Evolutionary conservation across 2,797 vertebrate genomes (phyloP).

Genomic region (Cirrhinus mrigala): DNA sequence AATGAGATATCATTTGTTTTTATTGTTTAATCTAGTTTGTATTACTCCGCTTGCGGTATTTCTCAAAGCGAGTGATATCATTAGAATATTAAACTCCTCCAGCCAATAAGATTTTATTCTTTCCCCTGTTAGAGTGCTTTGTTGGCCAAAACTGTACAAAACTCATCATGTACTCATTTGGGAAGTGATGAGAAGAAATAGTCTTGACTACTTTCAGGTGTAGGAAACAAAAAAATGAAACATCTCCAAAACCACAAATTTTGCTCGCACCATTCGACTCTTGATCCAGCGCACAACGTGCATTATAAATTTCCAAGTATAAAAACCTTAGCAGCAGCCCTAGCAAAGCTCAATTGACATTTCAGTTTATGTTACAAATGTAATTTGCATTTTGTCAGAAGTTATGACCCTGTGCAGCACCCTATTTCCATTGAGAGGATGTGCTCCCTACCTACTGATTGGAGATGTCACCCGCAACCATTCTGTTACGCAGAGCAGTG

Average conservation of each 20-base stretch:
- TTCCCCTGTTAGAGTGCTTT: neutral
- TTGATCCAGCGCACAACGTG: neutral
- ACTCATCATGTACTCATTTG: neutral
- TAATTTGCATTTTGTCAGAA: constrained; percentile 87
- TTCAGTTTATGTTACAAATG: constrained; percentile 73
- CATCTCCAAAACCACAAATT: neutral
- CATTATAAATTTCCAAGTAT: constrained; percentile 19
- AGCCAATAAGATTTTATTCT: neutral
- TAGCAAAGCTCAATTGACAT: constrained; percentile 84
- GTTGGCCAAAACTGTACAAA: neutral
- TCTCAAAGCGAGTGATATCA: too few species aligned
- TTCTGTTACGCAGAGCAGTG: constrained; percentile 84
- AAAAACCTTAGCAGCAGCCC: constrained; percentile 11
- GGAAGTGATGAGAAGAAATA: too few species aligned
- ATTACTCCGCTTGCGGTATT: too few species aligned
- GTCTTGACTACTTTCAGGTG: neutral
- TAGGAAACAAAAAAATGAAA: neutral
- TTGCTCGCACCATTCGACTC: neutral
- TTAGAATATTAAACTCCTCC: too few species aligned
- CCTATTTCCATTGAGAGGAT: constrained; percentile 85
- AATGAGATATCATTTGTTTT: too few species aligned
- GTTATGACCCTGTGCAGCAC: constrained; percentile 90
- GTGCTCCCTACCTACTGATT: constrained; percentile 86
- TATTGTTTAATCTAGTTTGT: too few species aligned
- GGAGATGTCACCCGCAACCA: constrained; percentile 93